A percentile compares a stretch with the other conserved stretches of the same genome.
phyloP scores from a whole-genome alignment of 2,888 invertebrate genomes.

The Tinea semifulvella region DNA sequence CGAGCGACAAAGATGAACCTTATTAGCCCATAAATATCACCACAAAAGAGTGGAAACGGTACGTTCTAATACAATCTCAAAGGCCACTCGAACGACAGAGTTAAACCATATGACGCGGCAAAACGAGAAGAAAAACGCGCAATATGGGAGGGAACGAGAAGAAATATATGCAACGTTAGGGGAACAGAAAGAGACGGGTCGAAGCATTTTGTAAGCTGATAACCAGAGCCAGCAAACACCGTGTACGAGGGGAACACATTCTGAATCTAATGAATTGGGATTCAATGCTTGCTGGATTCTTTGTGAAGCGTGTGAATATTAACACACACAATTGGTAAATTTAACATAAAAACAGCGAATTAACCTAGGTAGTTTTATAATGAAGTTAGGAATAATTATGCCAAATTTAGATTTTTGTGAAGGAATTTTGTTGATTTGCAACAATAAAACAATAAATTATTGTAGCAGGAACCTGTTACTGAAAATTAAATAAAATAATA shows the following conservation, averaged over 20 bases:
- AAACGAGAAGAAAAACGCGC: conserved; percentile 63
- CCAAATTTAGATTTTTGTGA: too few species aligned
- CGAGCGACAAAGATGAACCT: conserved; percentile 2
- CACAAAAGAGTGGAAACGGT: background rate
- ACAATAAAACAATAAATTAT: too few species aligned
- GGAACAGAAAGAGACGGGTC: conserved; percentile 49
- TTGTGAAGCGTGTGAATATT: conserved; percentile 10
- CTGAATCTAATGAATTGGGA: conserved; percentile 62
- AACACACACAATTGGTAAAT: conserved; percentile 4
- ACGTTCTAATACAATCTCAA: conserved; percentile 6
- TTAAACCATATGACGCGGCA: conserved; percentile 53
- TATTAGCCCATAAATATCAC: background rate
- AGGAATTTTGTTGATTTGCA: too few species aligned
- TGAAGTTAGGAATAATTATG: too few species aligned
- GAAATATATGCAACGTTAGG: conserved; percentile 37
- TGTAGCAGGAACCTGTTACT: too few species aligned
- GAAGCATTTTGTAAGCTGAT: conserved; percentile 65
- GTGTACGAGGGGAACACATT: conserved; percentile 58
- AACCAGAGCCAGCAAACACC: conserved; percentile 56
- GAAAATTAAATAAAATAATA: too few species aligned
- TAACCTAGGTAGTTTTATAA: too few species aligned
- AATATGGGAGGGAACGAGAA: conserved; percentile 40
- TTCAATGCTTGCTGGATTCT: conserved; percentile 38
- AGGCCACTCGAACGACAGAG: conserved; percentile 6
- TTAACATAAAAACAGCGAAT: too few species aligned